phyloP scores from a whole-genome alignment of 1,140 invertebrate species.

The Ceratosolen solmsi region DNA sequence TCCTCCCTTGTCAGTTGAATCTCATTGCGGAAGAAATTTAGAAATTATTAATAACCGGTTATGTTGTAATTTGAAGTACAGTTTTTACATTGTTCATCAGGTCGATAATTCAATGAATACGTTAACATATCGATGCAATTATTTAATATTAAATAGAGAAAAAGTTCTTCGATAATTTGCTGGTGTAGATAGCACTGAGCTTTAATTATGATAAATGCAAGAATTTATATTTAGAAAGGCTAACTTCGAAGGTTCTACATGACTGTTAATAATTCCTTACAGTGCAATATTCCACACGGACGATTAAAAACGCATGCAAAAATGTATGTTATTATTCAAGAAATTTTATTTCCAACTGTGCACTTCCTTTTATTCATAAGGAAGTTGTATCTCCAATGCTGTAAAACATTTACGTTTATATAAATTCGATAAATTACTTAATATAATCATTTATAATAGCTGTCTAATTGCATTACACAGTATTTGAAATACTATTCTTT shows the following conservation, averaged over 20 bases:
- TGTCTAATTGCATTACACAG: too few species aligned
- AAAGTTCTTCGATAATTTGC: neutral
- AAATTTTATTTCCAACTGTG: too few species aligned
- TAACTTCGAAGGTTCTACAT: too few species aligned
- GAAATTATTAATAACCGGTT: neutral
- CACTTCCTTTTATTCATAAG: too few species aligned
- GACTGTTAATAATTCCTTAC: neutral
- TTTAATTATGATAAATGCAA: neutral
- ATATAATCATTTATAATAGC: too few species aligned
- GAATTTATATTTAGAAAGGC: neutral
- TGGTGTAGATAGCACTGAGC: neutral
- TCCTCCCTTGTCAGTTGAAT: conserved; percentile 13
- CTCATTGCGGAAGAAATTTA: neutral
- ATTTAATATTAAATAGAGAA: neutral
- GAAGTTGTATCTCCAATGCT: too few species aligned
- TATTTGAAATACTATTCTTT: too few species aligned
- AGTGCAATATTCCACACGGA: neutral
- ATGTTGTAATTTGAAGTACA: neutral
- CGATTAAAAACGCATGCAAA: too few species aligned
- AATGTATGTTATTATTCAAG: too few species aligned
- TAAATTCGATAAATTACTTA: too few species aligned
- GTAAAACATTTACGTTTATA: too few species aligned
- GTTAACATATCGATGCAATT: neutral
- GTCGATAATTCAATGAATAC: neutral
- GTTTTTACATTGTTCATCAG: neutral